Evolutionary conservation across 2,113 vertebrate species (phyloP).

Genomic region (Oceanites oceanicus): DNA sequence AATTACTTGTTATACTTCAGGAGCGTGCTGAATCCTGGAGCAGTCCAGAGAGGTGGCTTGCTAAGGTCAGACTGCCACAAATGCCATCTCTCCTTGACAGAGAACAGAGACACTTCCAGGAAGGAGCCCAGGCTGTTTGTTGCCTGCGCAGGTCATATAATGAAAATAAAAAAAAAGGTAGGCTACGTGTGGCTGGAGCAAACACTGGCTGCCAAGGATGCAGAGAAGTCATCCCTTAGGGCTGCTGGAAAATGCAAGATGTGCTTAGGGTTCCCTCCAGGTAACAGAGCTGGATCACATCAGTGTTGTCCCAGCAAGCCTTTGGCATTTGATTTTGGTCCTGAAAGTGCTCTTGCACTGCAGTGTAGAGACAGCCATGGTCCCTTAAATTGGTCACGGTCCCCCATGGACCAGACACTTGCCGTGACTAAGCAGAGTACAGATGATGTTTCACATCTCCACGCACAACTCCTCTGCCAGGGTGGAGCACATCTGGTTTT

Average conservation of each 20-base stretch:
- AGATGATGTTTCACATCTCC: background rate
- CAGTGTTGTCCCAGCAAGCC: background rate
- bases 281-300: background rate
- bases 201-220: background rate
- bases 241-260: background rate
- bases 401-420: background rate
- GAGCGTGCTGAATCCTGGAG: background rate
- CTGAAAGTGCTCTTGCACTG: background rate
- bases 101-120: background rate
- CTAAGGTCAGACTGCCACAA: background rate
- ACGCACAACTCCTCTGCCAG: background rate
- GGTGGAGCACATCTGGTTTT: background rate
- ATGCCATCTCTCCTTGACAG: background rate
- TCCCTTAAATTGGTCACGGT: rapidly evolving
- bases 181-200: background rate
- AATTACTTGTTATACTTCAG: background rate
- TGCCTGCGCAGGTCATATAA: background rate
- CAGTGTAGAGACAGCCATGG: background rate
- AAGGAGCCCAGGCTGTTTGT: background rate
- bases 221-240: background rate
- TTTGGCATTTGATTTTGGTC: background rate
- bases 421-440: background rate
- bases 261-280: background rate
- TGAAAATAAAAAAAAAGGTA: background rate
- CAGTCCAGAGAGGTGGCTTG: background rate